Conservation (phyloP, 2,113 vertebrate genomes). For the Argyrosomus japonicus region DNA sequence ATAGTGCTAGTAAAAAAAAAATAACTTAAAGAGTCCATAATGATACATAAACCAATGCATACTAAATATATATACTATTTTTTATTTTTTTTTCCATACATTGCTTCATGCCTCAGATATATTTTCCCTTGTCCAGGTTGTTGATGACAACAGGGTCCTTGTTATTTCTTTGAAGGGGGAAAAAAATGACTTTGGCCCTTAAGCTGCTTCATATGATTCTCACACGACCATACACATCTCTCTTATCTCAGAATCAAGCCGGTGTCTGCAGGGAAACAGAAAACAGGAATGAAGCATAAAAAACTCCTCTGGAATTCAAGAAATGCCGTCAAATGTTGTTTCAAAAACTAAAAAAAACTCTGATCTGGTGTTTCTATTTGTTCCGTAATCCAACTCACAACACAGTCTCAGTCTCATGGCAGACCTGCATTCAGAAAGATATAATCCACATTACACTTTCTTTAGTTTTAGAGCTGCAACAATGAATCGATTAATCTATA, state of each 20-base stretch:
- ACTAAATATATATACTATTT: too few relatives aligned
- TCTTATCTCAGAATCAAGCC: slow-evolving; percentile 7
- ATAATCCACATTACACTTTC: neutral
- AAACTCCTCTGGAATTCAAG: slow-evolving; percentile 6
- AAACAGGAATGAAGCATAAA: neutral
- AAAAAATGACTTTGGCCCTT: slow-evolving; percentile 47
- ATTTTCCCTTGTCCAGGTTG: slow-evolving; percentile 5
- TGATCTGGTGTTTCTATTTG: too few relatives aligned
- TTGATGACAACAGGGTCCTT: slow-evolving; percentile 19
- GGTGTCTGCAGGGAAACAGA: slow-evolving; percentile 27
- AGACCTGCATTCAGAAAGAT: neutral
- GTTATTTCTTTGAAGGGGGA: slow-evolving; percentile 13
- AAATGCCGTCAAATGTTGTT: too few relatives aligned
- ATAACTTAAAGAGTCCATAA: neutral
- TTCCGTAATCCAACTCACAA: neutral
- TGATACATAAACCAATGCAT: neutral
- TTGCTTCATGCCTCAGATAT: neutral
- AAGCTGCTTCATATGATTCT: slow-evolving; percentile 78
- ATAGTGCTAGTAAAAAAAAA: neutral
- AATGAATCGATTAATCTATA: too few relatives aligned
- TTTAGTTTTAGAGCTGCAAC: neutral
- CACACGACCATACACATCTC: slow-evolving; percentile 56
- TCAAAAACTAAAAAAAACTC: too few relatives aligned
- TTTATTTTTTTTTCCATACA: neutral
- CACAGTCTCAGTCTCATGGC: neutral